These are phyloP conservation scores for Heteromyza rotundicornis DNA, from an alignment of 2,888 invertebrate genomes.

Conservation along the genomic window DNA sequence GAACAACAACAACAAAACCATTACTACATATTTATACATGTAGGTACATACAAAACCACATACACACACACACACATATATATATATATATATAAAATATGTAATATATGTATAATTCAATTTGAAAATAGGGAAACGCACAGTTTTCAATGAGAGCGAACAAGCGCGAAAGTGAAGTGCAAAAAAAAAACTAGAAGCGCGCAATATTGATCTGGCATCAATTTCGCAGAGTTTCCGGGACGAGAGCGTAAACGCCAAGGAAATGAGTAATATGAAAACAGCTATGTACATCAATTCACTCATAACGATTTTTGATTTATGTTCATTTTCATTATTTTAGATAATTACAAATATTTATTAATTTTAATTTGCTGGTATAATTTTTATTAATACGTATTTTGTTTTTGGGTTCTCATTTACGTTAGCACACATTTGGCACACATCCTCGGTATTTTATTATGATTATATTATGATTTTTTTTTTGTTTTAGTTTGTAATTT, in stretches of 20 bases:
- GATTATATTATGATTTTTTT: too few species aligned
- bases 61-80: too few species aligned
- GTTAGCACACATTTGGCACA: too few species aligned
- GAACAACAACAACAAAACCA: not conserved
- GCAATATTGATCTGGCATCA: not conserved
- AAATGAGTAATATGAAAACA: not conserved
- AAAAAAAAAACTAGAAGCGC: too few species aligned
- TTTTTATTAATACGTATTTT: not conserved
- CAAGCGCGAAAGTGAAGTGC: not conserved
- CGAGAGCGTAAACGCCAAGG: not conserved
- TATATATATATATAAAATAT: too few species aligned
- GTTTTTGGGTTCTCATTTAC: not conserved
- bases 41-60: too few species aligned
- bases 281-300: not conserved
- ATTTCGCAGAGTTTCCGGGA: not conserved
- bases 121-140: not conserved
- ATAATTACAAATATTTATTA: not conserved
- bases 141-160: not conserved
- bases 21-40: not conserved
- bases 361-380: not conserved
- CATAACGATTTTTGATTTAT: not conserved
- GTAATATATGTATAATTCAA: not conserved
- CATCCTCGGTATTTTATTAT: too few species aligned
- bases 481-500: too few species aligned
- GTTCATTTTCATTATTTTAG: not conserved